Conservation (phyloP, 2,888 invertebrate species). For the Athrips mouffetella region DNA sequence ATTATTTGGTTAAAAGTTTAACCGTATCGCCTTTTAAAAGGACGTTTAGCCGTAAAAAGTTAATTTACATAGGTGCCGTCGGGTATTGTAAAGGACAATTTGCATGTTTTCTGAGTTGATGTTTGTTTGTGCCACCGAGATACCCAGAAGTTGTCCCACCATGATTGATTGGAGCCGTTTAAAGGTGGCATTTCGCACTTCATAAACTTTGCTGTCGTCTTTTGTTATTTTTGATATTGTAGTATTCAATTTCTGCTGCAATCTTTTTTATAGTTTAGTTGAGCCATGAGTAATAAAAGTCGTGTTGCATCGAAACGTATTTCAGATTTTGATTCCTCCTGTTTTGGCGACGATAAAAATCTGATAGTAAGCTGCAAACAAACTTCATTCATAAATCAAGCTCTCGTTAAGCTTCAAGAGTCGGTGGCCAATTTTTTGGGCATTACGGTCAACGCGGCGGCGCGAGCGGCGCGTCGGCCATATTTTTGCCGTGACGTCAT, state of each 20-base stretch:
- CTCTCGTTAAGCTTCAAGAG: conserved; percentile 25
- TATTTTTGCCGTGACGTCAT: conserved; percentile 55
- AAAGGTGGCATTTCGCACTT: conserved; percentile 49
- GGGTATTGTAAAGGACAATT: conserved; percentile 40
- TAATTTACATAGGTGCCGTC: conserved; percentile 56
- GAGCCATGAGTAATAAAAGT: no score
- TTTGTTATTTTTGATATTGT: not conserved
- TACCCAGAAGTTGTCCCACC: conserved; percentile 52
- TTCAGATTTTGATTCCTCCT: no score
- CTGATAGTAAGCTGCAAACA: conserved; percentile 1
- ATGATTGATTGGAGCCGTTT: conserved; percentile 56
- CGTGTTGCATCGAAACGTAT: no score
- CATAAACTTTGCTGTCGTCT: conserved; percentile 33
- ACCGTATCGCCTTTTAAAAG: conserved; percentile 62
- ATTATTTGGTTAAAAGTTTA: conserved; percentile 71
- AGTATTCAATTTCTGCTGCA: not conserved
- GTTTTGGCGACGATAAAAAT: no score
- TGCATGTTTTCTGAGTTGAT: conserved; percentile 48
- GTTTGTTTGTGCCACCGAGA: conserved; percentile 57
- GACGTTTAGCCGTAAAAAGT: conserved; percentile 27
- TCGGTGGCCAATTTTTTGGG: conserved; percentile 35
- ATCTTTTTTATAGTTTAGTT: no score
- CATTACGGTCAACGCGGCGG: conserved; percentile 28
- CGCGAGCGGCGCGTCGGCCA: conserved; percentile 42
- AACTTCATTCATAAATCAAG: conserved; percentile 14